Evolutionary conservation across 1,140 invertebrate genomes (phyloP).

Genomic region (Cyclargus thomasi): DNA sequence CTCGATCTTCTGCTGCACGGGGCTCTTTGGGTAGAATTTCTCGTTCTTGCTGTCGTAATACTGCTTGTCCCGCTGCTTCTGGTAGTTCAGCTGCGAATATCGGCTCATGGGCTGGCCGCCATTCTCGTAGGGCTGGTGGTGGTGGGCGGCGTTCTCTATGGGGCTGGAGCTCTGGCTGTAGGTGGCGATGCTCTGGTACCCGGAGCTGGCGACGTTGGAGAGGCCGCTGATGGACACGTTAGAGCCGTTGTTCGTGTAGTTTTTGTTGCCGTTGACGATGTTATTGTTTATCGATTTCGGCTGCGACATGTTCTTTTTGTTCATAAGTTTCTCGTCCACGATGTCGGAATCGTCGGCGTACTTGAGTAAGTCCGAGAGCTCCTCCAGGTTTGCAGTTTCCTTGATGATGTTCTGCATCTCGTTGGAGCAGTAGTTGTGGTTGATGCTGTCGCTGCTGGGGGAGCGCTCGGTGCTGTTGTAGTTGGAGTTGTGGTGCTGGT

Average conservation of each 20-base stretch:
- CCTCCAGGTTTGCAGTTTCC: constrained; percentile 79
- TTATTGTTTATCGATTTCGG: constrained; percentile 59
- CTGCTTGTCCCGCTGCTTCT: constrained; percentile 69
- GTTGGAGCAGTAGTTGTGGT: constrained; percentile 59
- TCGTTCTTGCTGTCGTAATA: constrained; percentile 69
- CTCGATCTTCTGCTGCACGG: constrained; percentile 73
- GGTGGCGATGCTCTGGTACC: constrained; percentile 92
- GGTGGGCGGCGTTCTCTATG: constrained; percentile 80
- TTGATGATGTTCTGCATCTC: constrained; percentile 68
- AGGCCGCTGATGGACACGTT: constrained; percentile 87
- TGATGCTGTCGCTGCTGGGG: constrained; percentile 63
- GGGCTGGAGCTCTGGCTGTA: constrained; percentile 93
- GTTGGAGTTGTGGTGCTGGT: constrained; percentile 58
- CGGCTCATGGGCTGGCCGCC: constrained; percentile 65
- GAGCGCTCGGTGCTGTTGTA: constrained; percentile 63
- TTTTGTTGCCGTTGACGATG: constrained; percentile 64
- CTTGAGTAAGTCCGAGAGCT: constrained; percentile 82
- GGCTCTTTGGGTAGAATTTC: constrained; percentile 71
- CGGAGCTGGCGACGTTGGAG: constrained; percentile 89
- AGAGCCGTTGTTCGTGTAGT: constrained; percentile 79
- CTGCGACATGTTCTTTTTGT: constrained; percentile 66
- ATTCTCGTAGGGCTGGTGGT: constrained; percentile 61
- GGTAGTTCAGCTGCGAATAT: constrained; percentile 69
- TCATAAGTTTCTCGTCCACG: constrained; percentile 70
- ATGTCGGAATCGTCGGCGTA: constrained; percentile 80